Base-by-base conservation (phyloP, 1,140 invertebrate species). In the Chlorops oryzae region DNA sequence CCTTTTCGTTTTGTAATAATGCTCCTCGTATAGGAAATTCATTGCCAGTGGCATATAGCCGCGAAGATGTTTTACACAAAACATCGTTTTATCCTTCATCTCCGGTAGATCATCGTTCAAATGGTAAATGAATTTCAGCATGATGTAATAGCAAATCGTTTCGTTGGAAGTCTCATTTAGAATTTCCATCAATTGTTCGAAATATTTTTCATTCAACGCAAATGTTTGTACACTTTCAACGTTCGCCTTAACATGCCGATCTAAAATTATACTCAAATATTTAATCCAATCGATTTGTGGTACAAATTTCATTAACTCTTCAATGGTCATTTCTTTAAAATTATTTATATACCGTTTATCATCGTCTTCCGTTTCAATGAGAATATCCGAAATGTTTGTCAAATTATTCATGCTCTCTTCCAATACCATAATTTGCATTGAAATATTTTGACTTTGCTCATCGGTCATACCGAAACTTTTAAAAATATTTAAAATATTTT, bases 91-190 rank as follows among this genome's bases (percentile, higher is more conserved):
- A 13, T 41, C n/a, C n/a, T 17, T 28, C 10, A 9, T 34, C 4
- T 32, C 7, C 12, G 61, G 61, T 43, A 63, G 41, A 45, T 63
- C 58, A 15, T 44, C 54, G 22, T 35, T 58, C 5, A 59, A 22
- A 3, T 39, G 24, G 12, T 55, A 58, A 43, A 63, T 54, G 34
- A 63, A 45, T 48, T 63, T 63, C 40, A 63, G 53, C 61, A 63
- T 63, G 7, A 63, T 50, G 42, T 63, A 63, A 49, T 60, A 55
- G 17, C 55, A 58, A 18, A 63, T 55, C 5, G 61, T 63, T 37
- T 60, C 61, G 28, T 63, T 60, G 17, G 58, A 54, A 35, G 38
- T 59, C 9, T 24, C 40, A 0, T 10, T 15, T 6, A 63, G 51
- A 24, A 58, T 32, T 3, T 24, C n/a, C n/a, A 51, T 44, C 21